phyloP scores from a whole-genome alignment of 2,797 vertebrate genomes.

The Lagodon rhomboides region DNA sequence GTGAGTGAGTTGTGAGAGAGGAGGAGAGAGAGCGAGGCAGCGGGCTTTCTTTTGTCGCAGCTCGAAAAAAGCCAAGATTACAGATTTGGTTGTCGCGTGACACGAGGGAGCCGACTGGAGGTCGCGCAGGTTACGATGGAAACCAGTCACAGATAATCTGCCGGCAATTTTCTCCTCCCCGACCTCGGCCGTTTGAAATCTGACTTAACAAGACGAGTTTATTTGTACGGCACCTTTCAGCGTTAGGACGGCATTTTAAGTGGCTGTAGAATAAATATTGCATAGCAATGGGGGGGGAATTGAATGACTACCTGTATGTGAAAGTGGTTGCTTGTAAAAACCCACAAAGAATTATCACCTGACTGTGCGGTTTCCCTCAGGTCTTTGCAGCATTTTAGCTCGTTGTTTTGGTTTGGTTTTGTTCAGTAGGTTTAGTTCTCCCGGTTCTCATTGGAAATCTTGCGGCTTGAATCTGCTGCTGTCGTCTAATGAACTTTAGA shows the following conservation, averaged over 20 bases:
- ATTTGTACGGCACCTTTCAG: constrained; percentile 15
- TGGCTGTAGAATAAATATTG: neutral
- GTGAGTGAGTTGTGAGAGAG: constrained; percentile 46
- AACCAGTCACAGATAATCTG: constrained; percentile 60
- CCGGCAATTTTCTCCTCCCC: constrained; percentile 33
- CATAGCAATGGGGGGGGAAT: neutral
- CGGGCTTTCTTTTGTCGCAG: constrained; percentile 58
- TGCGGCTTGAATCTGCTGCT: neutral
- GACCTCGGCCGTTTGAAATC: constrained; percentile 26
- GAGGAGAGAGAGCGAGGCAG: constrained; percentile 31
- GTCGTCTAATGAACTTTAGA: constrained; percentile 18
- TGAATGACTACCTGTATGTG: neutral
- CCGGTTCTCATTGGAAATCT: constrained; percentile 8
- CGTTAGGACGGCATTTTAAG: neutral
- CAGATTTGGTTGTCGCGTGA: constrained; percentile 60
- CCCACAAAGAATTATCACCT: neutral
- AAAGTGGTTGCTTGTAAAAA: neutral
- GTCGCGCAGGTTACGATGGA: constrained; percentile 62
- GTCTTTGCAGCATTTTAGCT: neutral
- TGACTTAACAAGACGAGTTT: neutral
- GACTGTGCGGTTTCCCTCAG: neutral
- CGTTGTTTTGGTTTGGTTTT: neutral
- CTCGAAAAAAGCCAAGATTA: constrained; percentile 74
- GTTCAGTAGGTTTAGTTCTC: neutral
- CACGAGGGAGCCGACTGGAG: constrained; percentile 60